Base-by-base conservation (phyloP, 2,113 vertebrate species). In the Ovis canadensis region DNA sequence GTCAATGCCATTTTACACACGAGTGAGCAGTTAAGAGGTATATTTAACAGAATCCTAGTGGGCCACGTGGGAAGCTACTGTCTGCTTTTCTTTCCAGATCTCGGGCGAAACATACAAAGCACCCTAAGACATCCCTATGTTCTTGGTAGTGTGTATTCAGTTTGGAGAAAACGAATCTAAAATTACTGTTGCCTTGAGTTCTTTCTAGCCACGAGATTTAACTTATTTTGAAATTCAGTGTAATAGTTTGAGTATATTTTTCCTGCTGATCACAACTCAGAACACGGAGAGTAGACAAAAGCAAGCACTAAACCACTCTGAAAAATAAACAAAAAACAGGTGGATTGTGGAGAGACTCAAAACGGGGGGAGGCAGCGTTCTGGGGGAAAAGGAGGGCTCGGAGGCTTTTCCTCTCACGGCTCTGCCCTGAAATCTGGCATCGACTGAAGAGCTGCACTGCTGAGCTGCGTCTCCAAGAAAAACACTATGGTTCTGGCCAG, bases 211-310 rank as follows among this genome's bases (percentile, higher is more conserved):
- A 52, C 14, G 11, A 43, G 71, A 45, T 78, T 97, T 80, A 74
- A 84, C 31, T 92, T 96, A 95, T 60, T 93, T 91, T 82, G 7
- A 88, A 93, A 74, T 83, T 83, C 50, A 60, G 52, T 90, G 59
- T 85, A 40, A 55, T 90, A 59, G 40, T 50, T 77, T 81, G 43
- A 93, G 48, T 23, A 15, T 54, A 1, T 60, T 67, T 59, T 17
- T 31, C 85, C 19, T 6, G 2, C 21, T 12, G 40, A 86, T 55
- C 54, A 83, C 31, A 54, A 33, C 57, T 81, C 52, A 60, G 52
- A 88, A 45, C 43, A 36, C 52, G 64, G 29, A 60, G 13, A 84
- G 25, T n/a, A 91, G 31, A 48, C 13, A 54, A 48, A 71, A 59
- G 43, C 43, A 74, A 50, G 43, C 2, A 48, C 10, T 27, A 17